A percentile compares a stretch with the other conserved stretches of the same genome.
Evolutionary conservation across 2,888 invertebrate genomes (phyloP).

Genomic region (Cartodere bifasciata): DNA sequence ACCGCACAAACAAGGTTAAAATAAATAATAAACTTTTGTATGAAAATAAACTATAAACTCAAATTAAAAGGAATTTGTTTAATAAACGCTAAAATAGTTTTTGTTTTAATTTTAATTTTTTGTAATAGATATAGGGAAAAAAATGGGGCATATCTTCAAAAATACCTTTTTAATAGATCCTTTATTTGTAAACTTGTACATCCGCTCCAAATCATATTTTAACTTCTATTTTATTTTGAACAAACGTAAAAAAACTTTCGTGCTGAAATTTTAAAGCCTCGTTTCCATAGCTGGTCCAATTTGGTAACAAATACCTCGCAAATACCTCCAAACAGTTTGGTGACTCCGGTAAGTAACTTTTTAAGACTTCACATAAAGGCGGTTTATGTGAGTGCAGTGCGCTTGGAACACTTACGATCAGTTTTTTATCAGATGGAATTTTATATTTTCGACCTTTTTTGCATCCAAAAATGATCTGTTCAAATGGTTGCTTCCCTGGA

Average conservation of each 20-base stretch:
- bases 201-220: too few relatives aligned
- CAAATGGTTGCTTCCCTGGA: conserved; percentile 77
- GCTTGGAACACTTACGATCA: conserved; percentile 78
- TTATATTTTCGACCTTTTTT: conserved; percentile 18
- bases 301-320: conserved; percentile 77
- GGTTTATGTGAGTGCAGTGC: conserved; percentile 93
- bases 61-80: too few relatives aligned
- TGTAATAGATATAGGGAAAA: too few relatives aligned
- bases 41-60: too few relatives aligned
- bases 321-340: conserved; percentile 75
- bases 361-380: conserved; percentile 62
- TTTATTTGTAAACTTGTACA: too few relatives aligned
- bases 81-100: too few relatives aligned
- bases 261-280: conserved; percentile 80
- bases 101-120: too few relatives aligned
- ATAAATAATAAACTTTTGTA: too few relatives aligned
- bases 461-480: conserved; percentile 57
- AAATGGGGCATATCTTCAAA: too few relatives aligned
- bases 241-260: conserved; percentile 40
- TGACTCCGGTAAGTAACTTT: conserved; percentile 40
- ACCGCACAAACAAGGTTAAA: too few relatives aligned
- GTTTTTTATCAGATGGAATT: conserved; percentile 37
- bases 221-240: too few relatives aligned
- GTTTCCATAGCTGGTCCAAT: conserved; percentile 75
- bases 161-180: too few relatives aligned